These are phyloP conservation scores for Metopolophium dirhodum DNA, from an alignment of 1,140 invertebrate species.

Conservation along the genomic window DNA sequence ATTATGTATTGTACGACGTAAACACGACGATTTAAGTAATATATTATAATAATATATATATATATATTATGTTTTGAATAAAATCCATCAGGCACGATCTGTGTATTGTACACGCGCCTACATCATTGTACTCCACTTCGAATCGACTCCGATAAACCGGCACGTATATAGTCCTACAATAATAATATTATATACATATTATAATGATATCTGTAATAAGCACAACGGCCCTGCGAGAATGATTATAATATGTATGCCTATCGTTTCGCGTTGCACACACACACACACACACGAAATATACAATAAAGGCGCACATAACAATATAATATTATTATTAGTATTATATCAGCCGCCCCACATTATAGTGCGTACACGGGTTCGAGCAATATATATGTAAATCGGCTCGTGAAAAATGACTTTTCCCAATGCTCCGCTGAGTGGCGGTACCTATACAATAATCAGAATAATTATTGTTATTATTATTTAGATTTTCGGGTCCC, in stretches of 20 bases:
- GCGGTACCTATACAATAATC: too few relatives aligned
- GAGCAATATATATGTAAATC: slow-evolving; percentile 11
- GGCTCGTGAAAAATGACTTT: not conserved
- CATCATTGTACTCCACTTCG: not conserved
- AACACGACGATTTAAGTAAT: slow-evolving; percentile 1
- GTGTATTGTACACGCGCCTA: not conserved
- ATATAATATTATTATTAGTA: not conserved
- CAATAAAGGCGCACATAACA: not conserved
- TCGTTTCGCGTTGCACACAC: not conserved
- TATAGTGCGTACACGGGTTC: too few relatives aligned
- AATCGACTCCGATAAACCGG: not conserved
- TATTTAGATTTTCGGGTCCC: not conserved
- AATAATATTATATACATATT: not conserved
- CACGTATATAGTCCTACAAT: not conserved
- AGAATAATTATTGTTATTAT: not conserved
- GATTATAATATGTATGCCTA: not conserved
- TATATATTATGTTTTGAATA: not conserved
- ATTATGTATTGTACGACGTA: not conserved
- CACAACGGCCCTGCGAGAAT: not conserved
- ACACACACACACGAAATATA: not conserved
- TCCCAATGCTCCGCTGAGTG: not conserved
- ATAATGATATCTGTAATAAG: not conserved
- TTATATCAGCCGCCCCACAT: not conserved
- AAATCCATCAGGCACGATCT: not conserved
- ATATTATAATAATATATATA: not conserved